phyloP scores from a whole-genome alignment of 2,797 vertebrate species.

The Etheostoma nigrum region DNA sequence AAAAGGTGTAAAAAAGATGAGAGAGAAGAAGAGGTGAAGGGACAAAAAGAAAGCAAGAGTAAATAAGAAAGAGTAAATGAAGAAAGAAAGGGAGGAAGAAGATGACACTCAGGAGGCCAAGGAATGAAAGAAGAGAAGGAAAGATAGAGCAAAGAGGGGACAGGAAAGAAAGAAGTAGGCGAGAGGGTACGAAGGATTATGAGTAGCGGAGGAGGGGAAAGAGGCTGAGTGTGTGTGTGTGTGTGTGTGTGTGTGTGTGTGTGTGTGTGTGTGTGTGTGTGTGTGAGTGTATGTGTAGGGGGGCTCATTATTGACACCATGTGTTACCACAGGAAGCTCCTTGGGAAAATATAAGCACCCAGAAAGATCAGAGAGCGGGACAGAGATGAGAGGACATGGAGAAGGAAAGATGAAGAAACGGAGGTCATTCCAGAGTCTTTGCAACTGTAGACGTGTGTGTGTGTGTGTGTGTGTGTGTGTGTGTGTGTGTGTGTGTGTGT shows the following conservation, averaged over 20 bases:
- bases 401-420: slow-evolving; percentile 41
- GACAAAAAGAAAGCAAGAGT: neutral
- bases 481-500: slow-evolving; percentile 26
- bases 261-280: slow-evolving; percentile 33
- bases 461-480: slow-evolving; percentile 3
- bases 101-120: slow-evolving; percentile 11
- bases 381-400: slow-evolving; percentile 48
- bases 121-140: slow-evolving; percentile 51
- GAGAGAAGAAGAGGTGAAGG: neutral
- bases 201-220: slow-evolving; percentile 61
- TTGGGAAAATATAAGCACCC: slow-evolving; percentile 73
- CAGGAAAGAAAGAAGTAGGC: slow-evolving; percentile 39
- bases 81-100: neutral
- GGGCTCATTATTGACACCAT: slow-evolving; percentile 81
- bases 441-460: slow-evolving; percentile 64
- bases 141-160: slow-evolving; percentile 10
- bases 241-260: slow-evolving; percentile 28
- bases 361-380: slow-evolving; percentile 70
- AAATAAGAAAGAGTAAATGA: neutral
- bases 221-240: slow-evolving; percentile 10
- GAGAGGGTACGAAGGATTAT: slow-evolving; percentile 52
- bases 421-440: slow-evolving; percentile 61
- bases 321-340: slow-evolving; percentile 81
- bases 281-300: slow-evolving; percentile 26
- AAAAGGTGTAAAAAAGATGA: neutral